Conservation (phyloP, 2,113 vertebrate species). For the Sporophila hypoxantha region DNA sequence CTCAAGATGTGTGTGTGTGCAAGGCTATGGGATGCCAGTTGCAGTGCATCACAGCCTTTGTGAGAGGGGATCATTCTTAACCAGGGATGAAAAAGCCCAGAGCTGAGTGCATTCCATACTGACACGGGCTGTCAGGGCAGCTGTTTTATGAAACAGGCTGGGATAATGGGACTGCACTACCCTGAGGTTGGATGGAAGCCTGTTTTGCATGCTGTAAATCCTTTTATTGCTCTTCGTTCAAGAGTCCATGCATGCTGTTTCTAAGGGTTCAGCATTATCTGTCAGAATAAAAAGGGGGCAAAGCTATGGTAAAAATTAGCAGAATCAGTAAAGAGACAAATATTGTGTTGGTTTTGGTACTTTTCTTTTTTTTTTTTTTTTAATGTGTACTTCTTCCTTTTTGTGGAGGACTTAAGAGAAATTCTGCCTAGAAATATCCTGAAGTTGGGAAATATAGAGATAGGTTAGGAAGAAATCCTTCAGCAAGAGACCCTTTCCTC, state of each 20-base stretch:
- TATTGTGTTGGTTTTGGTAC: too few species aligned
- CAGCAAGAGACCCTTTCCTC: background rate
- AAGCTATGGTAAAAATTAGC: background rate
- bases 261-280: background rate
- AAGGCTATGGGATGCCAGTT: background rate
- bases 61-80: background rate
- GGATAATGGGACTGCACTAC: background rate
- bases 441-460: background rate
- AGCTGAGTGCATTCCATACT: conserved; percentile 13
- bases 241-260: background rate
- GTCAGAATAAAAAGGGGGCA: background rate
- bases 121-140: conserved; percentile 13
- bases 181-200: background rate
- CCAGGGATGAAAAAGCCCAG: background rate
- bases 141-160: conserved; percentile 11
- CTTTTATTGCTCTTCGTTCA: background rate
- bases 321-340: background rate
- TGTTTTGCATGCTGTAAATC: background rate
- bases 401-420: background rate
- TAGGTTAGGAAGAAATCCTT: background rate
- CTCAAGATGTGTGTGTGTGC: background rate
- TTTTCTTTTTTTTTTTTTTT: too few species aligned
- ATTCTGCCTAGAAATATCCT: background rate
- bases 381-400: background rate
- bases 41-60: background rate